A percentile compares a stretch with the other conserved stretches of the same genome.
Evolutionary conservation across 2,797 vertebrate genomes (phyloP).

Genomic region (Parauchenoglanis ngamensis): DNA sequence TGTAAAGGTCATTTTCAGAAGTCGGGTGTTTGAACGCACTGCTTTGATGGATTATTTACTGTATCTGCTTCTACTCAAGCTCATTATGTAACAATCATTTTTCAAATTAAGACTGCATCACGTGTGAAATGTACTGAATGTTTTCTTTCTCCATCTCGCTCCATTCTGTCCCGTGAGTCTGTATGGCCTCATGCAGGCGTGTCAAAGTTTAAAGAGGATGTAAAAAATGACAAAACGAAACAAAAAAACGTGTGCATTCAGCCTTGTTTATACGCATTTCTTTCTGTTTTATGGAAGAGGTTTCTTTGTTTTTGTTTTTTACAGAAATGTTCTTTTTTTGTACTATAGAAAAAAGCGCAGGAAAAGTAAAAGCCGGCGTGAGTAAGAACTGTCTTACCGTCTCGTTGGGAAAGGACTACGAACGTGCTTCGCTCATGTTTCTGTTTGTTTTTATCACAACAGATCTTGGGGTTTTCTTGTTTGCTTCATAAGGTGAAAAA

Average conservation of each 20-base stretch:
- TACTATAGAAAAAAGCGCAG: not conserved
- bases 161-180: slow-evolving; percentile 7
- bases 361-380: not conserved
- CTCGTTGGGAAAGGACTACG: slow-evolving; percentile 19
- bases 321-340: slow-evolving; percentile 26
- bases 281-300: slow-evolving; percentile 20
- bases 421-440: slow-evolving; percentile 29
- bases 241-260: slow-evolving; percentile 1
- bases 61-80: slow-evolving; percentile 27
- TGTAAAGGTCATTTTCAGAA: slow-evolving; percentile 14
- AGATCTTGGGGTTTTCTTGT: slow-evolving; percentile 43
- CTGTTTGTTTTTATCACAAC: slow-evolving; percentile 18
- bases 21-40: slow-evolving; percentile 12
- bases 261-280: slow-evolving; percentile 35
- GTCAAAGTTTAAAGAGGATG: slow-evolving; percentile 30
- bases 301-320: slow-evolving; percentile 27
- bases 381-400: slow-evolving; percentile 11
- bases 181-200: slow-evolving; percentile 6
- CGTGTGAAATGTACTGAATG: slow-evolving; percentile 24
- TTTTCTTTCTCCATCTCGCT: not conserved
- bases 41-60: slow-evolving; percentile 41
- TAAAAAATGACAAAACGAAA: not conserved
- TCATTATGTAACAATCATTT: slow-evolving; percentile 26
- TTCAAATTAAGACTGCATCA: slow-evolving; percentile 1
- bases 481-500: slow-evolving; percentile 52